These are phyloP conservation scores for Oasisia sp. DNA, from an alignment of 2,888 invertebrate species.

Conservation along the genomic window DNA sequence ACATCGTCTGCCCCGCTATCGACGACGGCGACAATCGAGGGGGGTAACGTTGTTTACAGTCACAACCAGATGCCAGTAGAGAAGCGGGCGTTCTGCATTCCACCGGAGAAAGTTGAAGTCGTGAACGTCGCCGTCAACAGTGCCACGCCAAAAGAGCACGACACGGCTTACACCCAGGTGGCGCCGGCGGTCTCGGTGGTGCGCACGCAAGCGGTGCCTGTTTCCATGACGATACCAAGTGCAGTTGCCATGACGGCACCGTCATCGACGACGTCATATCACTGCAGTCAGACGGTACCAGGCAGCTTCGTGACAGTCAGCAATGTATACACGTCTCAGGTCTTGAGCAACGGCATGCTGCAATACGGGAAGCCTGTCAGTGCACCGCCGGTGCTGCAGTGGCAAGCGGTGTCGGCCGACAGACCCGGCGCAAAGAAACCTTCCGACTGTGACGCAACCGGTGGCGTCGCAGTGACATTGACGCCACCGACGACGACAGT, in stretches of 20 bases:
- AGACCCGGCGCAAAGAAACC: background rate
- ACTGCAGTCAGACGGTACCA: background rate
- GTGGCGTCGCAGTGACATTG: background rate
- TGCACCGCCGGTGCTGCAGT: slow-evolving; percentile 20
- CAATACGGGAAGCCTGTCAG: background rate
- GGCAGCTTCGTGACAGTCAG: background rate
- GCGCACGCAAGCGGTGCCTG: background rate
- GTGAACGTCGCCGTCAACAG: background rate
- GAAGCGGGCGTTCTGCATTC: background rate
- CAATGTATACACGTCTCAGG: background rate
- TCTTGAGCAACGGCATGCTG: background rate
- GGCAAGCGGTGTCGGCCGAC: background rate
- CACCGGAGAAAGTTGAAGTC: background rate
- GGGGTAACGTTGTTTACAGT: background rate
- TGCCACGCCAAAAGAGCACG: background rate
- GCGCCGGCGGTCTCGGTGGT: background rate
- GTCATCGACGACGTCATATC: background rate
- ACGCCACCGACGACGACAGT: background rate
- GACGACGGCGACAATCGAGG: background rate
- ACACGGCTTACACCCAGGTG: background rate
- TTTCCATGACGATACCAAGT: background rate
- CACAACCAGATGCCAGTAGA: background rate
- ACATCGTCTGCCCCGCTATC: background rate
- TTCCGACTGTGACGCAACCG: background rate
- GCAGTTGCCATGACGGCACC: background rate